Conservation (phyloP, 2,113 vertebrate species). For the Pseudolaguvia tuberculata region DNA sequence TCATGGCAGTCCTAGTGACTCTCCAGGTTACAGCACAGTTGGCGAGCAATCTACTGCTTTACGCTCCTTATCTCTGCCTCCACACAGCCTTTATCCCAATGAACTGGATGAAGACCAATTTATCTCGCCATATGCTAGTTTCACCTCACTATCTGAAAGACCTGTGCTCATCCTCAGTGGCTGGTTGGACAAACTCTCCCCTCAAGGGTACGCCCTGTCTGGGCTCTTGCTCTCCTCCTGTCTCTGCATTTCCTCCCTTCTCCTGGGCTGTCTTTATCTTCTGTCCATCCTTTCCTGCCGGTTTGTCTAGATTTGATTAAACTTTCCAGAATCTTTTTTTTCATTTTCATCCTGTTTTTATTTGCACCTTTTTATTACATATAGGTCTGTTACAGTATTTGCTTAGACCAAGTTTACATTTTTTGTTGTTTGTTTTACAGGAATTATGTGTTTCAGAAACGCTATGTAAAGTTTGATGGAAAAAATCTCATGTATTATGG, state of each 20-base stretch:
- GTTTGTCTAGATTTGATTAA: conserved; percentile 57
- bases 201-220: conserved; percentile 80
- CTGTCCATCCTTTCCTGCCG: conserved; percentile 55
- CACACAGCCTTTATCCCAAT: conserved; percentile 55
- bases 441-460: conserved; percentile 96
- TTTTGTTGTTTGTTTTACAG: conserved; percentile 61
- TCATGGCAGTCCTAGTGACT: conserved; percentile 60
- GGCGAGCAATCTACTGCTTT: conserved; percentile 59
- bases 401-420: neutral
- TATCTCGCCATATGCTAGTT: conserved; percentile 96
- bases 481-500: conserved; percentile 92
- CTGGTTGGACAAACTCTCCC: conserved; percentile 97
- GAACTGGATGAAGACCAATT: conserved; percentile 81
- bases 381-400: neutral
- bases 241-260: conserved; percentile 55
- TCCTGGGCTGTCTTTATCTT: conserved; percentile 59
- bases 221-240: conserved; percentile 52
- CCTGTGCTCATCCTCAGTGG: conserved; percentile 77
- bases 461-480: conserved; percentile 89
- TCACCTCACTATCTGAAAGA: conserved; percentile 76
- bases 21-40: conserved; percentile 78
- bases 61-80: conserved; percentile 62
- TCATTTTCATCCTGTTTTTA: conserved; percentile 20
- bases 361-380: too few relatives aligned
- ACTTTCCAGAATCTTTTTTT: conserved; percentile 20